Evolutionary conservation across 1,140 invertebrate species (phyloP).

Genomic region (Oreohelix idahoensis): DNA sequence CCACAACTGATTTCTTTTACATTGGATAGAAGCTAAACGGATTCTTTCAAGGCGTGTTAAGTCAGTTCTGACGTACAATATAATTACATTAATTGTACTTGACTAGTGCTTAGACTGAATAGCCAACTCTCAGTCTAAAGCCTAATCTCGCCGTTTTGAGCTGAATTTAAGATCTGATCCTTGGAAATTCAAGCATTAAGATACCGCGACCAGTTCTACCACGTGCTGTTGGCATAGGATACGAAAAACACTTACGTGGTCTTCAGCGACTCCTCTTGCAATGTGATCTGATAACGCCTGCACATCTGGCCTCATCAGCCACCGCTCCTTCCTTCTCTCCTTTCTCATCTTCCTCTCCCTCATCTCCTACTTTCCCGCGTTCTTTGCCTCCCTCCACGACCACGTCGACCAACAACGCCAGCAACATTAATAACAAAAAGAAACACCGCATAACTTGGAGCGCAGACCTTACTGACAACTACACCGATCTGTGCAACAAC

Average conservation of each 20-base stretch:
- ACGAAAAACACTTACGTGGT: conserved; percentile 25
- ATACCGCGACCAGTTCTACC: conserved; percentile 26
- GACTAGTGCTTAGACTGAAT: no score
- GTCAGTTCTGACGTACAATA: no score
- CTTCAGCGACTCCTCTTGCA: conserved; percentile 36
- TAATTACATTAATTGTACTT: no score
- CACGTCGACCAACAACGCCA: neutral
- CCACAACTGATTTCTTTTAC: no score
- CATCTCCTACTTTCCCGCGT: conserved; percentile 10
- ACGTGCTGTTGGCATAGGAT: conserved; percentile 14
- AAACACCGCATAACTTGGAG: conserved; percentile 28
- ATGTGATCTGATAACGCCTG: conserved; percentile 37
- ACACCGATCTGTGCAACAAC: neutral
- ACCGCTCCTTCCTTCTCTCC: conserved; percentile 25
- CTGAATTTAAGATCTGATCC: no score
- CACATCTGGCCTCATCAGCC: conserved; percentile 26
- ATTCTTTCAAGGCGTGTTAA: no score
- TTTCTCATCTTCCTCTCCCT: conserved; percentile 8
- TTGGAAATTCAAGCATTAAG: conserved; percentile 29
- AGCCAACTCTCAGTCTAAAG: no score
- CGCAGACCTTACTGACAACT: neutral
- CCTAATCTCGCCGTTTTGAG: no score
- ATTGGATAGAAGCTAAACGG: no score
- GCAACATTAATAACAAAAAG: conserved; percentile 26
- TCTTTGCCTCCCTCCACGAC: neutral